Evolutionary conservation across 92 coral and sea anemone species (phyloP).

Genomic region (Siderastrea siderea): DNA sequence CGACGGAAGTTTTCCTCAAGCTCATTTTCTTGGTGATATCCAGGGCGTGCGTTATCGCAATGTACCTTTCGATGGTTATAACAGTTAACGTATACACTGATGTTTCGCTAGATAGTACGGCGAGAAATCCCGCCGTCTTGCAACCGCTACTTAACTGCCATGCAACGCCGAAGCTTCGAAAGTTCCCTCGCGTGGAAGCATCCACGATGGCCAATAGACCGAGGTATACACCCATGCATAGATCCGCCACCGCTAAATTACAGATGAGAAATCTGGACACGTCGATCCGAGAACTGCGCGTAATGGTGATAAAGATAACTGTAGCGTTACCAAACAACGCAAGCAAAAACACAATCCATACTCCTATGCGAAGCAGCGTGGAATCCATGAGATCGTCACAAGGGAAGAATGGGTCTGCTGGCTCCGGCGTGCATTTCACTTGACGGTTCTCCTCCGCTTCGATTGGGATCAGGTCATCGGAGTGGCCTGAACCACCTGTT

Average conservation of each 20-base stretch:
- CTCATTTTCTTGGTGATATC: conserved; percentile 85
- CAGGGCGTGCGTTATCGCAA: conserved; percentile 96
- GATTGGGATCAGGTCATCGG: neutral
- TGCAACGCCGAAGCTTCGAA: conserved; percentile 84
- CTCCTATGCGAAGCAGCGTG: conserved; percentile 91
- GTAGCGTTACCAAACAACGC: conserved; percentile 95
- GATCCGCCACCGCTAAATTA: conserved; percentile 93
- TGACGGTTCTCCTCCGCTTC: conserved; percentile 32
- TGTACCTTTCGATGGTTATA: conserved; percentile 93
- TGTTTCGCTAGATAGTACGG: conserved; percentile 92
- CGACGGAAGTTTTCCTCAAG: conserved; percentile 82
- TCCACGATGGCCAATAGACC: conserved; percentile 97
- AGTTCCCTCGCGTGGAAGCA: conserved; percentile 86
- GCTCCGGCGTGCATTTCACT: conserved; percentile 89
- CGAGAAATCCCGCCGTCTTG: conserved; percentile 93
- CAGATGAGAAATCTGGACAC: conserved; percentile 93
- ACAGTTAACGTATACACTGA: conserved; percentile 93
- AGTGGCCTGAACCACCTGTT: neutral
- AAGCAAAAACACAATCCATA: conserved; percentile 95
- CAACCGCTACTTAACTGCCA: conserved; percentile 96
- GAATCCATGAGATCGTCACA: conserved; percentile 98
- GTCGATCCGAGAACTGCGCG: conserved; percentile 88
- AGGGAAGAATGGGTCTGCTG: conserved; percentile 93
- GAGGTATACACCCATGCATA: conserved; percentile 97
- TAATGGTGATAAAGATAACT: conserved; percentile 86